Evolutionary conservation across 2,797 vertebrate genomes (phyloP).

Genomic region (Sternotherus odoratus): DNA sequence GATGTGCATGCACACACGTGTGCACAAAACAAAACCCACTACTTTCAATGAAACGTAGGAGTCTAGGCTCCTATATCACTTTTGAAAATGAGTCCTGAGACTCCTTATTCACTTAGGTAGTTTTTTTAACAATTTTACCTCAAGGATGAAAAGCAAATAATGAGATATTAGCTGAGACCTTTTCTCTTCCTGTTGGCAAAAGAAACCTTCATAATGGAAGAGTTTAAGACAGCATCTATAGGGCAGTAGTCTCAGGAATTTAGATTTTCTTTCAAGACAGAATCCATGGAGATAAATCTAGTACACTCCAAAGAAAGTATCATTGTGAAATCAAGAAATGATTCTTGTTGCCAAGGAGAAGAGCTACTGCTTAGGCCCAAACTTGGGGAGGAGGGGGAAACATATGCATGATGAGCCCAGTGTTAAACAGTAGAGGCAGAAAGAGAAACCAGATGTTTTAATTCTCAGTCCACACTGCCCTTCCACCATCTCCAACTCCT

Average conservation of each 20-base stretch:
- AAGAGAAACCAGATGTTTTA: neutral
- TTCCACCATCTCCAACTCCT: neutral
- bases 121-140: neutral
- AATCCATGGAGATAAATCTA: neutral
- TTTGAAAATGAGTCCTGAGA: neutral
- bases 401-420: neutral
- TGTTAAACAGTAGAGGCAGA: neutral
- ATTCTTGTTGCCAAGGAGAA: neutral
- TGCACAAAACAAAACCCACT: neutral
- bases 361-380: neutral
- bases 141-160: neutral
- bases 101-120: neutral
- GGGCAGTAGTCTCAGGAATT: neutral
- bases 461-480: neutral
- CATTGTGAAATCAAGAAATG: neutral
- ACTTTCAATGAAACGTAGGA: neutral
- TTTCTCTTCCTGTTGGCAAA: neutral
- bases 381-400: rapidly evolving
- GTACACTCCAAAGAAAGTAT: neutral
- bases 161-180: neutral
- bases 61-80: neutral
- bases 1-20: neutral
- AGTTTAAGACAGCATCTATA: neutral
- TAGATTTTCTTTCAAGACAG: neutral
- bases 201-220: neutral